Evolutionary conservation across 2,113 vertebrate genomes (phyloP), one percentile per base, ranked within the genome.

Genomic region (Connochaetes taurinus): DNA sequence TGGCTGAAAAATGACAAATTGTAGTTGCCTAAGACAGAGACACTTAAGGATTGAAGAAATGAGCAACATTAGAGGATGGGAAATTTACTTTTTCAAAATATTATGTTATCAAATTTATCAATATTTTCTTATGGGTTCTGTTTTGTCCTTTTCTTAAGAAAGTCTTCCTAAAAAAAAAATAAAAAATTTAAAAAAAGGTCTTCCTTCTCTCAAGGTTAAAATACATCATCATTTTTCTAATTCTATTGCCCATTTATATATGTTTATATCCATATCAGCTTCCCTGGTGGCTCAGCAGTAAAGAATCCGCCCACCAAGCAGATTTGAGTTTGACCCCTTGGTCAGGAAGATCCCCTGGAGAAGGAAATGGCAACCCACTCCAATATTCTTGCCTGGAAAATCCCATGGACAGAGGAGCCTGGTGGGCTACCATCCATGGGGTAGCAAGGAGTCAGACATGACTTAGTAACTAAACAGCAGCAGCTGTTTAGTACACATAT

Each of bases 121-220:
- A 25, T 87, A 92, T 93, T 92, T 96, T 93, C 47, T 82, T 86
- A 94, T 33, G 45, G 21, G 55, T 91, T 90, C 47, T 83, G 43
- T 7, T 95, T 95, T 86, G 17, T 78, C 25, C 91, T 52, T 92
- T 92, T 96, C 74, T 97, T 96, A 58, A 95, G 52, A 83, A 81
- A 31, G 29, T 52, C 60, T 78, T 97, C 57, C 53, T 78, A 71
- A 71, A 67, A 67, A 71, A n/a, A 71, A 3, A 67, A 67, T n/a
- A n/a, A 67, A 64, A 67, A 36, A 36, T 90, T 96, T 92, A 62
- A 47, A 95, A 95, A 47, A 87, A 81, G 31, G 29, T 58, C 60
- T 78, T 97, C 50, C 53, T 78, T 95, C 52, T 27, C 52, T 82
- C 58, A 43, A 53, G 21, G 74, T 62, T 96, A 78, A 82, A 92